Conservation (phyloP, 1,140 invertebrate species). For the Drosophila pruinosa region DNA sequence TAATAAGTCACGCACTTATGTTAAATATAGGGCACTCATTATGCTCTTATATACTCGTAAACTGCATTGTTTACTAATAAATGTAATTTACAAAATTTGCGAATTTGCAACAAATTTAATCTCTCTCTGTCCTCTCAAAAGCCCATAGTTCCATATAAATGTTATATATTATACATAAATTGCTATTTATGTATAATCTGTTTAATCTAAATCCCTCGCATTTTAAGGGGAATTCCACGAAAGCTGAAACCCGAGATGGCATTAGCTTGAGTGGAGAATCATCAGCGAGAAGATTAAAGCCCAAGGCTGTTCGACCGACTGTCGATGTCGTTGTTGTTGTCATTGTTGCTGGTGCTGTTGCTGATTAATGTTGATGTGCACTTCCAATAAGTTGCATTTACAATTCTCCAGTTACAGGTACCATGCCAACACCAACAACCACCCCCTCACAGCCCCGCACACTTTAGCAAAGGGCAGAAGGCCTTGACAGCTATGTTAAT, state of each 20-base stretch:
- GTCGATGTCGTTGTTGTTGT: neutral
- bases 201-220: neutral
- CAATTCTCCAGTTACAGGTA: neutral
- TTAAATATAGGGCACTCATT: neutral
- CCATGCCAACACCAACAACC: neutral
- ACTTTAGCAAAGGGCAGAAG: constrained; percentile 19
- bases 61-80: neutral
- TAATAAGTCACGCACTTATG: too few species aligned
- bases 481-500: constrained; percentile 34
- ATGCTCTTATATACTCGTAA: neutral
- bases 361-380: constrained; percentile 25
- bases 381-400: constrained; percentile 13
- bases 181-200: neutral
- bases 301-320: neutral
- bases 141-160: neutral
- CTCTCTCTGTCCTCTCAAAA: too few species aligned
- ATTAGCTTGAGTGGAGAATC: neutral
- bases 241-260: neutral
- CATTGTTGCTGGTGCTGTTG: neutral
- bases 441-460: neutral
- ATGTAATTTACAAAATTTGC: neutral
- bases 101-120: neutral
- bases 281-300: neutral
- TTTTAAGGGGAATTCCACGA: neutral
- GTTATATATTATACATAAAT: too few species aligned